Evolutionary conservation across 2,888 invertebrate species (phyloP).

Genomic region (Eremobia ochroleuca): DNA sequence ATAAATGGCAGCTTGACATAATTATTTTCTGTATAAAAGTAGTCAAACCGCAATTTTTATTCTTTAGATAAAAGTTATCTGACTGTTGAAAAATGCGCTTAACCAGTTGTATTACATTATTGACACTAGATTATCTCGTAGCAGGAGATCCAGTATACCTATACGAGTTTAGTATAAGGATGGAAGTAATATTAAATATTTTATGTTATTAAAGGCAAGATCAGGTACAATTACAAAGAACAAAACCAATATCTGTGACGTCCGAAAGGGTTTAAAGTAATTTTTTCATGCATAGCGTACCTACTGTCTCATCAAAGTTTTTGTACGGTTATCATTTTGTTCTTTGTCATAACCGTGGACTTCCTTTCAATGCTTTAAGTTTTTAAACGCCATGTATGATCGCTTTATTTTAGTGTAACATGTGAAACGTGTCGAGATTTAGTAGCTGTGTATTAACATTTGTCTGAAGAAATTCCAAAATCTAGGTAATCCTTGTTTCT

Average conservation of each 20-base stretch:
- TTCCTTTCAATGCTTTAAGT: background rate
- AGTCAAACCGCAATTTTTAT: background rate
- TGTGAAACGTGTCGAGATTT: too few species aligned
- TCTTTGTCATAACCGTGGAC: background rate
- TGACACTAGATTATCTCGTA: background rate
- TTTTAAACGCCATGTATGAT: background rate
- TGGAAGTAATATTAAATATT: background rate
- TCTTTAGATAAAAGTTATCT: background rate
- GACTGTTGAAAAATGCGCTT: background rate
- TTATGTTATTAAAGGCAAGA: background rate
- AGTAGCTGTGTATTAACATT: background rate
- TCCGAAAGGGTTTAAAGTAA: background rate
- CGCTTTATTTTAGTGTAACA: background rate
- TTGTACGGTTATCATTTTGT: too few species aligned
- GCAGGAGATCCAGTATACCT: background rate
- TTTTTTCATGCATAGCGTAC: background rate
- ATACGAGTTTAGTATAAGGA: background rate
- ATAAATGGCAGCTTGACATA: too few species aligned
- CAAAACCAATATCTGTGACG: background rate
- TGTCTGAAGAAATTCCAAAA: too few species aligned
- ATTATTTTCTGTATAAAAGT: background rate
- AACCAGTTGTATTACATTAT: background rate
- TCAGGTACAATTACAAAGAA: background rate
- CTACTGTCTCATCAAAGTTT: background rate
- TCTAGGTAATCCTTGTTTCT: background rate